Evolutionary conservation across 2,888 invertebrate species (phyloP), one percentile per base, ranked within the genome.

Genomic region (Sialis fuliginosa): DNA sequence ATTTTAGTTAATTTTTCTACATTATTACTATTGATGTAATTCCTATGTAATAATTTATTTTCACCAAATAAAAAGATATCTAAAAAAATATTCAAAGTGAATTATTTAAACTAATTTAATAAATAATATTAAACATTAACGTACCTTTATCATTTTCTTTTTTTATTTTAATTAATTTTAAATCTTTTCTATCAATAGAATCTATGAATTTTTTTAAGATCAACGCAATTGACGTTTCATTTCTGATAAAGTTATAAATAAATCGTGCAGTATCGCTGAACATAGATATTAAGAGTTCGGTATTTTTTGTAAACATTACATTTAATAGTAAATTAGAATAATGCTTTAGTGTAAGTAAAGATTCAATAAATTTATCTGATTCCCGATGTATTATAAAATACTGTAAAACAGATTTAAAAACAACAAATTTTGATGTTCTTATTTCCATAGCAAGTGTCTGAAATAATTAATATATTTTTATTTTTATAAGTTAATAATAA

Each of bases 51-150:
- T 22, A 22, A 22, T 22, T 22, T 50, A 50, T 62, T 60, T 1
- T 58, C 58, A 10, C 52, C 56, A 32, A 62, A 62, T 8, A 64
- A 47, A 31, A 64, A 60, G 5, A 52, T 33, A 41, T 43, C 49
- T 51, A 41, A 4, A 8, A 12, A 41, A 41, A 3, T n/a, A 22
- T 41, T 41, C 12, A 41, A 22, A 22, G 4, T 22, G 4, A 22
- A 22, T 22, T 22, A 22, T 22, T 22, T 2, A 22, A 22, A 22
- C 22, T 22, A 22, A 22, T 2, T 22, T n/a, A n/a, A n/a, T n/a
- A n/a, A 22, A 22, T 22, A 22, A 22, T 22, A n/a, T 22, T 22
- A 22, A 22, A 22, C 22, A 22, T 22, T 22, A 22, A 22, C 22
- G 22, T 22, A 22, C 10, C 22, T 39, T 6, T 39, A 4, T 13